Evolutionary conservation across 1,140 invertebrate genomes (phyloP), one percentile per base, ranked within the genome.

Genomic region (Drosophila parvula): DNA sequence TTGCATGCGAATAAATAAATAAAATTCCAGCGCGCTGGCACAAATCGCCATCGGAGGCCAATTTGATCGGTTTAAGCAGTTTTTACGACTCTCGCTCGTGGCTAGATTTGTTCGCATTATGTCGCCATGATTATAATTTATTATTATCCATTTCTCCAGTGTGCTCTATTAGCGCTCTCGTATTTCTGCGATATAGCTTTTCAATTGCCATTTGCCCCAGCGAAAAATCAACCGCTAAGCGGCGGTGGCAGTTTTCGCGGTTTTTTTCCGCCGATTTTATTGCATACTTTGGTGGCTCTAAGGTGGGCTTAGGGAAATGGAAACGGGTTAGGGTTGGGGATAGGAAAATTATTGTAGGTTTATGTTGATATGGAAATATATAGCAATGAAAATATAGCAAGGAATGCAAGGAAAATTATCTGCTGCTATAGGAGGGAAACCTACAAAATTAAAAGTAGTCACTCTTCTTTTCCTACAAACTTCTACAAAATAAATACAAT

Each of bases 1-100:
- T 78, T 78, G 83, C 83, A 68, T 76, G 62, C 70, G 74, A 89
- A 84, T 84, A 89, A 84, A 89, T 89, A 89, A 89, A 89, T 89
- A 89, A 84, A 88, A 78, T 69, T 63, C 68, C 56, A 74, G 71
- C n/a, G 63, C 62, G 62, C 12, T 78, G 68, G 77, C 71, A 60
- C 74, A 78, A 86, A 88, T 79, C 83, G 80, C 84, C 69, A 81
- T 81, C 78, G 77, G 67, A 84, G 77, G 80, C 81, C 84, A 84
- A 81, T 89, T 88, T 75, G 67, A 84, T 88, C 74, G 83, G 83
- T 82, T 86, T 82, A 79, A 78, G 67, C 69, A 69, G 62, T 83
- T 79, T 79, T 89, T 89, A 89, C 62, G 80, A 81, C 83, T 73
- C 79, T 65, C 47, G 75, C 79, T 82, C 79, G 82, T 88, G 82